phyloP scores from a whole-genome alignment of 2,888 invertebrate genomes.

The Lycia hirtaria region DNA sequence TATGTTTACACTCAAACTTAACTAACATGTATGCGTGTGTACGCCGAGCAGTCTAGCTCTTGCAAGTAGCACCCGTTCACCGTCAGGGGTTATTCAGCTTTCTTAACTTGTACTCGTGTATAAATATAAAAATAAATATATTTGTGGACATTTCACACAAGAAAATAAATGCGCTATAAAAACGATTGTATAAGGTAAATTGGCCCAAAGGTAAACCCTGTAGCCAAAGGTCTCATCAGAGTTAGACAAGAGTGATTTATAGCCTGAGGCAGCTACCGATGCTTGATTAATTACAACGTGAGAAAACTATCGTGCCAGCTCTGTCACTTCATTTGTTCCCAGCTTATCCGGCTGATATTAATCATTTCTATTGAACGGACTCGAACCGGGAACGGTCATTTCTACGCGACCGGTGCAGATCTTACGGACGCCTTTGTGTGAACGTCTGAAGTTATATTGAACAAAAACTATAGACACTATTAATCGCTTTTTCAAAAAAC shows the following conservation, averaged over 20 bases:
- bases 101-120: too few relatives aligned
- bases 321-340: conserved; percentile 64
- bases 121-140: too few relatives aligned
- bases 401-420: conserved; percentile 10
- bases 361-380: conserved; percentile 47
- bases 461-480: background rate
- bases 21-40: too few relatives aligned
- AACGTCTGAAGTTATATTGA: conserved; percentile 13
- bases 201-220: conserved; percentile 14
- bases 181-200: background rate
- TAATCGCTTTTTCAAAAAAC: too few relatives aligned
- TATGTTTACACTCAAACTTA: too few relatives aligned
- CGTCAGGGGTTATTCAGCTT: too few relatives aligned
- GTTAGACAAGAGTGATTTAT: conserved; percentile 69
- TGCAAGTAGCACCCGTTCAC: too few relatives aligned
- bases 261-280: conserved; percentile 47
- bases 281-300: conserved; percentile 75
- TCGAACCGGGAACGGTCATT: conserved; percentile 20
- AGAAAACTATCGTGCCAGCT: conserved; percentile 73
- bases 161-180: too few relatives aligned
- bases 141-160: too few relatives aligned
- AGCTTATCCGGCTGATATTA: conserved; percentile 60
- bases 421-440: conserved; percentile 18
- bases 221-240: conserved; percentile 56
- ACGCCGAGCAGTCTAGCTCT: too few relatives aligned